Base-by-base conservation (phyloP, 2,113 vertebrate species). In the Meles meles region DNA sequence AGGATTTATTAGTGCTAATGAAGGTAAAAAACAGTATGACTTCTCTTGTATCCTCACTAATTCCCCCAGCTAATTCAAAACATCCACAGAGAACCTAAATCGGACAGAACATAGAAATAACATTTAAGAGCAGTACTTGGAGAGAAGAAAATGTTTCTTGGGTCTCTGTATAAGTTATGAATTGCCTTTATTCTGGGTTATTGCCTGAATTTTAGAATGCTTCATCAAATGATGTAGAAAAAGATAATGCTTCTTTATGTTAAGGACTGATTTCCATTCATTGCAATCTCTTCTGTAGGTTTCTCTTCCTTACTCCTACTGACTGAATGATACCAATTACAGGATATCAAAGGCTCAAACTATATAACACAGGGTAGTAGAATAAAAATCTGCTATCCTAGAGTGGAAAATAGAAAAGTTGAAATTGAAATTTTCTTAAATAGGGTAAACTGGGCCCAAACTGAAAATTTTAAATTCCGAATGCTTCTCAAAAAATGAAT, bases 1-100 rank as follows among this genome's bases (percentile, higher is more conserved):
- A 96, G 85, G 88, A 98, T 98, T 98, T 99, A 98, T 81, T 98
- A 44, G 49, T 87, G 59, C 65, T 98, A 98, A 90, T 97, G 98
- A 98, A 97, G n/a, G 25, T 97, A 89, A 88, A 96, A 97, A 98
- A 98, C 1, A 77, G 9, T 71, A 97, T 74, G 57, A 34, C 21
- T 98, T 98, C 77, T 83, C 11, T 94, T 47, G 44, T 97, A 47
- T 44, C 37, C 77, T 95, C 34, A 34, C 52, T 94, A 97, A 97
- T 96, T 97, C 90, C 80, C 18, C 77, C 65, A 96, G 63, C 49
- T 97, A 97, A 96, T 96, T 97, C 95, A 96, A 97, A 89, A 76
- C 1, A 37, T 82, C 76, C 81, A 0, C 17, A 94, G 81, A 97
- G 52, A 69, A 23, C 39, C 37, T 88, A 18, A 97, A 96, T 76